These are phyloP conservation scores for Drosophila infuscata DNA, from an alignment of 2,888 invertebrate species.

Conservation along the genomic window DNA sequence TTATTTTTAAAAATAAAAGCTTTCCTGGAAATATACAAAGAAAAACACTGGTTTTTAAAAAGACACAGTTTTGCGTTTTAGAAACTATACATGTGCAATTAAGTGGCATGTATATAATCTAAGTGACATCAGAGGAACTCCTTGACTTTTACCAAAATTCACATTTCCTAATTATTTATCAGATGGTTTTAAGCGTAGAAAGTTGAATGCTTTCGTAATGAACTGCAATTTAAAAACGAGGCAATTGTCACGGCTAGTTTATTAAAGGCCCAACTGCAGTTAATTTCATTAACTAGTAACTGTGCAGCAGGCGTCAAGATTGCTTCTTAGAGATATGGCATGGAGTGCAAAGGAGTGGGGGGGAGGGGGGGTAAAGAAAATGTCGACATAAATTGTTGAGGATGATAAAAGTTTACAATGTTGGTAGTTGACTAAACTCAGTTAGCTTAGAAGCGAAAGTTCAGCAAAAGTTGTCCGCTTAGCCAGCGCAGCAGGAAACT, in stretches of 20 bases:
- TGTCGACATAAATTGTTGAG: slow-evolving; percentile 7
- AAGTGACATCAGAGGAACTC: neutral
- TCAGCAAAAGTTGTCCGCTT: slow-evolving; percentile 46
- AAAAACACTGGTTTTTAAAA: too few relatives aligned
- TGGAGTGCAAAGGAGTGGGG: neutral
- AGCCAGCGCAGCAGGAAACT: slow-evolving; percentile 27
- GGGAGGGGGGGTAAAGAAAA: neutral
- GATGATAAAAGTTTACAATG: slow-evolving; percentile 42
- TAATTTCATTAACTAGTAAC: slow-evolving; percentile 49
- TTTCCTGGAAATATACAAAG: too few relatives aligned
- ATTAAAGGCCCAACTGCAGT: slow-evolving; percentile 38
- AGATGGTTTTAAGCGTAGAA: neutral
- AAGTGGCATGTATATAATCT: neutral
- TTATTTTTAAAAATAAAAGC: neutral
- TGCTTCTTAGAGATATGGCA: neutral
- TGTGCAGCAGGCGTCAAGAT: slow-evolving; percentile 10
- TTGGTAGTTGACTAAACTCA: slow-evolving; percentile 16
- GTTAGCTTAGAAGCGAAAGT: slow-evolving; percentile 33
- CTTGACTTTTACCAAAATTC: neutral
- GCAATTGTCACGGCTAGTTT: slow-evolving; percentile 32
- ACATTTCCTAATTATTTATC: neutral
- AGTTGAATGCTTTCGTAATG: neutral
- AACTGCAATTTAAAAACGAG: slow-evolving; percentile 4
- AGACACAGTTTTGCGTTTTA: too few relatives aligned
- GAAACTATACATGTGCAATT: too few relatives aligned